Percentiles rank a stretch among this genome's conserved stretches.
These are phyloP conservation scores for Pristionchus maxplancki DNA, from an alignment of 2,888 invertebrate species.

Conservation along the genomic window DNA sequence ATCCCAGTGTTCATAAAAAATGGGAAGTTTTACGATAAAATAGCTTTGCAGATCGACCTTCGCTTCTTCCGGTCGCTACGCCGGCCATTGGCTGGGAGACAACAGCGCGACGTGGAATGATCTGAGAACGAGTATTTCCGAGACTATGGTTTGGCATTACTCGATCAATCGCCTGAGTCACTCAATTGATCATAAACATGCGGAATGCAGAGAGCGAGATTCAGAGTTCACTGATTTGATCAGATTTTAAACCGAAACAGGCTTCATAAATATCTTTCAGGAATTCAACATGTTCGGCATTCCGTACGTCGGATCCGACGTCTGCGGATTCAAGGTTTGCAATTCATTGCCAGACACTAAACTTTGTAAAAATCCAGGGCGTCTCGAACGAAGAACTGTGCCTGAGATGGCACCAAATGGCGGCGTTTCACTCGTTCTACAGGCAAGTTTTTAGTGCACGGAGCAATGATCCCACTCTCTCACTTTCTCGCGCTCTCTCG, in stretches of 20 bases:
- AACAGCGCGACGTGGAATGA: constrained; percentile 87
- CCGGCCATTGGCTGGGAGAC: constrained; percentile 90
- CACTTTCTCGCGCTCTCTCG: no score
- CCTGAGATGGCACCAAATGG: constrained; percentile 82
- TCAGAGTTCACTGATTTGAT: no score
- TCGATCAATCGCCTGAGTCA: no score
- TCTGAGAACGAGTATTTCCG: constrained; percentile 80
- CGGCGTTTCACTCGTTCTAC: constrained; percentile 73
- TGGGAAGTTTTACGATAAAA: no score
- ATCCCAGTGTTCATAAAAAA: no score
- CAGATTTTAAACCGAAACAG: neutral
- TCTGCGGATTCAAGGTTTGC: constrained; percentile 80
- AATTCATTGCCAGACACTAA: no score
- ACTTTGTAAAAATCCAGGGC: no score
- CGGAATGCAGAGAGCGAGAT: no score
- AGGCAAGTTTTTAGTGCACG: constrained; percentile 52
- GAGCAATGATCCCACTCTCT: no score
- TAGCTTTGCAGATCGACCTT: constrained; percentile 78
- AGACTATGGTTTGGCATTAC: constrained; percentile 55
- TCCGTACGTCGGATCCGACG: constrained; percentile 78
- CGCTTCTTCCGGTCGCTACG: constrained; percentile 77
- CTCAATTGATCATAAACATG: no score
- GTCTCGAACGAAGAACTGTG: constrained; percentile 81
- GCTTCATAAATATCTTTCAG: neutral
- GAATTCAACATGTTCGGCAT: constrained; percentile 78